These are phyloP conservation scores for Elaphurus davidianus DNA, from an alignment of 2,113 vertebrate genomes.

Conservation along the genomic window DNA sequence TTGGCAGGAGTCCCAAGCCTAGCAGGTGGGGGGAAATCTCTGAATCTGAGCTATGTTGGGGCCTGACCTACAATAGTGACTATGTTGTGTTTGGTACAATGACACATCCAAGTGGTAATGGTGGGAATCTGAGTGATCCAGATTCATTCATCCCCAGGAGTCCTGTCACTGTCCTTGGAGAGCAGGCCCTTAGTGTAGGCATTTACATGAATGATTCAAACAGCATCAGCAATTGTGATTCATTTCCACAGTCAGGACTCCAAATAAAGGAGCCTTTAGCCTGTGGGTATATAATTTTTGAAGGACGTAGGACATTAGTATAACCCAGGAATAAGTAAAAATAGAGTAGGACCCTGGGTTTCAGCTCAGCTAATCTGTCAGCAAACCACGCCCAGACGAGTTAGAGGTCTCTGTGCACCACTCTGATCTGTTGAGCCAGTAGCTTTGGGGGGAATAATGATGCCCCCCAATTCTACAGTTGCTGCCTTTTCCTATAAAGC, in stretches of 20 bases:
- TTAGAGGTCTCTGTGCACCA: neutral
- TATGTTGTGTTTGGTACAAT: neutral
- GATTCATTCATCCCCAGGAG: neutral
- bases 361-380: neutral
- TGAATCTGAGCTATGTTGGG: neutral
- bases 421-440: rapidly evolving
- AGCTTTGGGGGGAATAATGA: neutral
- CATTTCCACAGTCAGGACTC: neutral
- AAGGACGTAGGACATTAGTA: neutral
- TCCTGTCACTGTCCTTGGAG: neutral
- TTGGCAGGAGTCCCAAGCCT: neutral
- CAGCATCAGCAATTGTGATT: neutral
- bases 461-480: neutral
- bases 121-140: neutral
- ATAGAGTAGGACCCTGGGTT: neutral
- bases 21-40: neutral
- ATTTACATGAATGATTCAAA: neutral
- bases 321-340: neutral
- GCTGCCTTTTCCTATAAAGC: neutral
- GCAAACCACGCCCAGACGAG: neutral
- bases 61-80: neutral
- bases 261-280: neutral
- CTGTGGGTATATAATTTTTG: neutral
- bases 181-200: neutral
- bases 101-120: neutral